Evolutionary conservation across 2,797 vertebrate genomes (phyloP).

Genomic region (Macropodus opercularis): DNA sequence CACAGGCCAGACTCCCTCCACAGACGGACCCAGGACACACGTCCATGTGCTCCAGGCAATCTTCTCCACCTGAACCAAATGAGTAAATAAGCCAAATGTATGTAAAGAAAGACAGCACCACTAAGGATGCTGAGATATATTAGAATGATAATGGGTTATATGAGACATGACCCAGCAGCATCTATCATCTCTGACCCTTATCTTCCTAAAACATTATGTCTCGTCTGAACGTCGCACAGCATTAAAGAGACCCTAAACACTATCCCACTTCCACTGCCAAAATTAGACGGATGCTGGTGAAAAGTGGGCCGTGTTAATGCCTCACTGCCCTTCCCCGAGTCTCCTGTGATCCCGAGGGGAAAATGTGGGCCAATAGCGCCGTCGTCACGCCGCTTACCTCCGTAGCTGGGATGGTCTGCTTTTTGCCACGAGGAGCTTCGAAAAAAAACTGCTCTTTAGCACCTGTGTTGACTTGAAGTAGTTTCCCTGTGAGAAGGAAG

Average conservation of each 20-base stretch:
- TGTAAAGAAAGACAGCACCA: too few relatives aligned
- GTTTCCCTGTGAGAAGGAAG: conserved; percentile 88
- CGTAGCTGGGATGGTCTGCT: conserved; percentile 88
- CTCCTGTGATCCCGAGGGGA: conserved; percentile 49
- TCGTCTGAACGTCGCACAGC: conserved; percentile 50
- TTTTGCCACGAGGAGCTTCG: conserved; percentile 97
- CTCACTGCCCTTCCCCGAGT: conserved; percentile 65
- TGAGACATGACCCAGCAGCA: conserved; percentile 23
- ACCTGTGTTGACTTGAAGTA: conserved; percentile 96
- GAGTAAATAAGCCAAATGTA: background rate
- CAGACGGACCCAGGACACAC: conserved; percentile 91
- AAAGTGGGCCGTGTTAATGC: conserved; percentile 80
- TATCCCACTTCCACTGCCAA: conserved; percentile 64
- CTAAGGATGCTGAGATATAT: too few relatives aligned
- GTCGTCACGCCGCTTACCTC: conserved; percentile 85
- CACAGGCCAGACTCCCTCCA: conserved; percentile 96
- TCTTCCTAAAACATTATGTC: conserved; percentile 31
- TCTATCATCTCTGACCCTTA: conserved; percentile 43
- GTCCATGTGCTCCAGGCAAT: conserved; percentile 97
- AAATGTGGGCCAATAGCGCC: conserved; percentile 56
- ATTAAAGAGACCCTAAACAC: conserved; percentile 52
- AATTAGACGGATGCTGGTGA: conserved; percentile 72
- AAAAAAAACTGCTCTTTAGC: conserved; percentile 98
- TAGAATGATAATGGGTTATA: conserved; percentile 6
- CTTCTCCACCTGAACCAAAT: conserved; percentile 89